Conservation (phyloP, 2,888 invertebrate species). For the Hypomecis atomaria region DNA sequence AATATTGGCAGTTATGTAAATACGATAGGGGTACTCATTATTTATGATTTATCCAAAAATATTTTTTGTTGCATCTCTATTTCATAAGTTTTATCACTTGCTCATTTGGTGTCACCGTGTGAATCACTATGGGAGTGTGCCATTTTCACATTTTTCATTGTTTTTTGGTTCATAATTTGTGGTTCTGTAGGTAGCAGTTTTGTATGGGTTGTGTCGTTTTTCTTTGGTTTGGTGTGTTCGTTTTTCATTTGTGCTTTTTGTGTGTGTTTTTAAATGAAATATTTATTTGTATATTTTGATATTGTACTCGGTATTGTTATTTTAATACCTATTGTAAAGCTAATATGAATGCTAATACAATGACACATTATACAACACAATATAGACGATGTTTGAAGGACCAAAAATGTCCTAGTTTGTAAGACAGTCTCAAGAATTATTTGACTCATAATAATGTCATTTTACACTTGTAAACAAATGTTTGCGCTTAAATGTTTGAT, state of each 20-base stretch:
- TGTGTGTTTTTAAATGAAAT: constrained; percentile 15
- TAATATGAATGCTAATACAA: no score
- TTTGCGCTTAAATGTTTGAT: no score
- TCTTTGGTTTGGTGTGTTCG: constrained; percentile 19
- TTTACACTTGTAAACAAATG: no score
- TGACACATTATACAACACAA: no score
- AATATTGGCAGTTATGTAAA: background rate
- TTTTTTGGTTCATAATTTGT: background rate
- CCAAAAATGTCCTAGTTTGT: no score
- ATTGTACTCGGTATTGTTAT: no score
- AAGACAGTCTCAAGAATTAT: no score
- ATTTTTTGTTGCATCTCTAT: constrained; percentile 19
- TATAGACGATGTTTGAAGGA: no score
- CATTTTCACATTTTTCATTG: background rate
- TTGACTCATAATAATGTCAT: no score
- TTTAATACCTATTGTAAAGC: no score
- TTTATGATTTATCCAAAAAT: constrained; percentile 3
- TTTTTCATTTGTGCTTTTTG: constrained; percentile 31
- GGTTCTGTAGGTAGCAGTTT: background rate
- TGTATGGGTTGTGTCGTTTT: background rate
- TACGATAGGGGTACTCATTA: background rate
- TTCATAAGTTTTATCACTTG: background rate
- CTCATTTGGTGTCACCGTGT: background rate
- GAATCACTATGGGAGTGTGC: constrained; percentile 1
- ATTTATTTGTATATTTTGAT: no score